phyloP scores from a whole-genome alignment of 2,113 vertebrate species.

The Panurus biarmicus region DNA sequence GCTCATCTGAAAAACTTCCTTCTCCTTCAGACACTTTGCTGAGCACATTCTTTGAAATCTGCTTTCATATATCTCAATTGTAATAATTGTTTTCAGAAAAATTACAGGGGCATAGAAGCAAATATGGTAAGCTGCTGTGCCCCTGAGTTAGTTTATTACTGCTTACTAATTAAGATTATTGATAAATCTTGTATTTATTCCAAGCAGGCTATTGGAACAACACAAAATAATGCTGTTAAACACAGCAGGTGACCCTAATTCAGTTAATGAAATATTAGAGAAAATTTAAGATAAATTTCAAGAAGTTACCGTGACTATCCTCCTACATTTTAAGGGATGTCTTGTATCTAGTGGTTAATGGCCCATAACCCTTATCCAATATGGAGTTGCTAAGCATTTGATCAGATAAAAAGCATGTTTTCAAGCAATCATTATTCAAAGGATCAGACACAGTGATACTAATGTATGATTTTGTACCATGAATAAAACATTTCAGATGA shows the following conservation, averaged over 20 bases:
- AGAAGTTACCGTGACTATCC: not conserved
- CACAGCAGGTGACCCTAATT: not conserved
- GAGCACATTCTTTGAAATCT: not conserved
- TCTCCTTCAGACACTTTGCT: not conserved
- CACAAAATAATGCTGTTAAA: not conserved
- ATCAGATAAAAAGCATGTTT: slow-evolving; percentile 30
- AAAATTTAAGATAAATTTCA: slow-evolving; percentile 8
- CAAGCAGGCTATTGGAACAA: not conserved
- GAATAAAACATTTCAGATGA: slow-evolving; percentile 53
- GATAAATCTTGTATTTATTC: not conserved
- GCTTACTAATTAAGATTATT: not conserved
- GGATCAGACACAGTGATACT: slow-evolving; percentile 27
- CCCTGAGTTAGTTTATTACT: not conserved
- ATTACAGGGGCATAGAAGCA: not conserved
- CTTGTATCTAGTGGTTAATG: not conserved
- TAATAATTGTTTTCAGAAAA: not conserved
- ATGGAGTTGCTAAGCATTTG: not conserved
- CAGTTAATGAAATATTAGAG: not conserved
- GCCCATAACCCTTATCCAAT: not conserved
- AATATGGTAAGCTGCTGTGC: not conserved
- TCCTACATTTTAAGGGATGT: not conserved
- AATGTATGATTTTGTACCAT: slow-evolving; percentile 50
- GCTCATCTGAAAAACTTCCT: not conserved
- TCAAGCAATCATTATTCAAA: slow-evolving; percentile 46
- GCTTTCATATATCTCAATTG: not conserved